These are phyloP conservation scores for Hafferia zeledoni DNA, from an alignment of 2,797 vertebrate genomes.

Conservation along the genomic window DNA sequence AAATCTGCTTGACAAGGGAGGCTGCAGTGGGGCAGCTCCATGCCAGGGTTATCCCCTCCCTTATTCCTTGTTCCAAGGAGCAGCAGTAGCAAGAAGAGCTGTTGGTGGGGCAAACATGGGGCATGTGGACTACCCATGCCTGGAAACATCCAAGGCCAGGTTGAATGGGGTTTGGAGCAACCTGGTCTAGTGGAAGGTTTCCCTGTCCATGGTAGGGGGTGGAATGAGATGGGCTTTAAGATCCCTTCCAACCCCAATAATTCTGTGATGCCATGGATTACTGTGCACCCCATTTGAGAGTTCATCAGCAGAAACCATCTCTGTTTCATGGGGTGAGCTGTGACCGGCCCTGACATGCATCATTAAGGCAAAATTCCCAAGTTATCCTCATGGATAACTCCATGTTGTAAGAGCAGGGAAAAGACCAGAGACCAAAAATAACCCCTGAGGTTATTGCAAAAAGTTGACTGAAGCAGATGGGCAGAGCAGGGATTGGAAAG, in stretches of 20 bases:
- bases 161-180: background rate
- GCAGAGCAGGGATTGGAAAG: background rate
- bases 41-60: fast-evolving
- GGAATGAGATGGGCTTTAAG: background rate
- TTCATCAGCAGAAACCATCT: background rate
- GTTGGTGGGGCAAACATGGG: background rate
- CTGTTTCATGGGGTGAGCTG: background rate
- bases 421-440: background rate
- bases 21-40: background rate
- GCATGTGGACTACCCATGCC: fast-evolving
- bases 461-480: background rate
- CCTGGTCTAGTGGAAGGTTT: background rate
- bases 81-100: background rate
- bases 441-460: background rate
- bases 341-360: background rate
- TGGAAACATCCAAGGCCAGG: background rate
- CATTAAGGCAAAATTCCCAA: background rate
- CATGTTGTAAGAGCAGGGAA: background rate
- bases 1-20: fast-evolving
- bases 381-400: background rate
- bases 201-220: background rate
- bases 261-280: background rate
- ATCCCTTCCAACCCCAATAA: background rate
- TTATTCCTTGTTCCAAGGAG: background rate
- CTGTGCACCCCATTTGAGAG: fast-evolving